phyloP scores from a whole-genome alignment of 1,140 invertebrate species.

The Cephus cinctus region DNA sequence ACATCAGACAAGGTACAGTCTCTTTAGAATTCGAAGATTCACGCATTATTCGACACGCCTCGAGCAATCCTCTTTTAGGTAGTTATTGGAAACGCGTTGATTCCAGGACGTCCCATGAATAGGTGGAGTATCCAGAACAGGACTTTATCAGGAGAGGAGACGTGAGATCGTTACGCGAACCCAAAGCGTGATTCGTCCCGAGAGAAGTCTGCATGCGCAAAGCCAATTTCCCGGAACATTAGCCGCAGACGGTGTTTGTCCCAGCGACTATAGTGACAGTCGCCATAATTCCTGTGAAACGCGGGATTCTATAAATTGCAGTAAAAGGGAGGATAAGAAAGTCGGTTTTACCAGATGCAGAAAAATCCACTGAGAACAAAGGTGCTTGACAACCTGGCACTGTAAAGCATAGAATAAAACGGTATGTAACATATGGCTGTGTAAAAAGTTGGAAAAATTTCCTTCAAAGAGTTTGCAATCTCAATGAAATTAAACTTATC shows the following conservation, averaged over 20 bases:
- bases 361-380: neutral
- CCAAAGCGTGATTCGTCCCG: constrained; percentile 44
- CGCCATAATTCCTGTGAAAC: constrained; percentile 1
- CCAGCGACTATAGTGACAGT: neutral
- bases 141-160: too few species aligned
- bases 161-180: constrained; percentile 6
- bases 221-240: constrained; percentile 52
- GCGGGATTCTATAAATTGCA: too few species aligned
- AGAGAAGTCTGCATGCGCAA: constrained; percentile 43
- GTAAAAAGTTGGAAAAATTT: too few species aligned
- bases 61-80: constrained; percentile 1
- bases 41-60: too few species aligned
- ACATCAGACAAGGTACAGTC: too few species aligned
- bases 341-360: neutral
- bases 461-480: too few species aligned
- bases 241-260: constrained; percentile 40
- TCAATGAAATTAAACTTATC: too few species aligned
- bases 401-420: neutral
- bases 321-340: neutral
- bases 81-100: constrained; percentile 29
- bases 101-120: too few species aligned
- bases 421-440: neutral
- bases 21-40: too few species aligned
- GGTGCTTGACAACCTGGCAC: neutral
- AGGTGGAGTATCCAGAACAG: too few species aligned